Evolutionary conservation across 1,140 invertebrate species (phyloP).

Genomic region (Nephila pilipes): DNA sequence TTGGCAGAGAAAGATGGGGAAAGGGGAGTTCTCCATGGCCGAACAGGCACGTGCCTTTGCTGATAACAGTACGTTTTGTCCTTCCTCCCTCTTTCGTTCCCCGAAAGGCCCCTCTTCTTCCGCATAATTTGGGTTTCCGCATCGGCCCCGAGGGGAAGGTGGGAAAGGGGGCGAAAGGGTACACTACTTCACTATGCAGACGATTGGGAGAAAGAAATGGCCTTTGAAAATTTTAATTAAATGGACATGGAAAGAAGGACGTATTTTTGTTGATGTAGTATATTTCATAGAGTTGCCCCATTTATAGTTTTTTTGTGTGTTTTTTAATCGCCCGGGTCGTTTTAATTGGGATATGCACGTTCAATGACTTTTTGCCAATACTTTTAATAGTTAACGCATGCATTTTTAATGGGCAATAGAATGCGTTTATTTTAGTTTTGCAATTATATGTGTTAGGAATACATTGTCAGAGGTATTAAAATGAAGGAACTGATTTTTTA

Average conservation of each 20-base stretch:
- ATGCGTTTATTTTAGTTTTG: too few relatives aligned
- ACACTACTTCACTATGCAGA: neutral
- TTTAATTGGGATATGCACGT: too few relatives aligned
- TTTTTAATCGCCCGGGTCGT: too few relatives aligned
- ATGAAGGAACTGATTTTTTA: too few relatives aligned
- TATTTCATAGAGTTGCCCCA: too few relatives aligned
- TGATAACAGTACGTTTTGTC: conserved; percentile 2
- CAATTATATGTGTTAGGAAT: too few relatives aligned
- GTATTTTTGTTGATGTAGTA: neutral
- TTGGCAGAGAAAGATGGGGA: neutral
- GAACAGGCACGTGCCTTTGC: conserved; percentile 4
- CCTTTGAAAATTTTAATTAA: neutral
- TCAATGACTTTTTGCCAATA: too few relatives aligned
- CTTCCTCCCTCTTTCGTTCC: neutral
- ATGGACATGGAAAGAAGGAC: neutral
- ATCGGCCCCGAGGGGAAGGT: neutral
- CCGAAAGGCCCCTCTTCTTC: conserved; percentile 10
- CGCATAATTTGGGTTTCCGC: conserved; percentile 23
- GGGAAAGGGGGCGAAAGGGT: neutral
- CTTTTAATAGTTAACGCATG: too few relatives aligned
- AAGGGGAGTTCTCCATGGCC: neutral
- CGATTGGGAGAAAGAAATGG: neutral
- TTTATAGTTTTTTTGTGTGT: too few relatives aligned
- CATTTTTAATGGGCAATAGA: too few relatives aligned
- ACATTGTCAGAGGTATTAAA: too few relatives aligned